Conservation (phyloP, 1,140 invertebrate genomes). For the Drosophila paulistorum region DNA sequence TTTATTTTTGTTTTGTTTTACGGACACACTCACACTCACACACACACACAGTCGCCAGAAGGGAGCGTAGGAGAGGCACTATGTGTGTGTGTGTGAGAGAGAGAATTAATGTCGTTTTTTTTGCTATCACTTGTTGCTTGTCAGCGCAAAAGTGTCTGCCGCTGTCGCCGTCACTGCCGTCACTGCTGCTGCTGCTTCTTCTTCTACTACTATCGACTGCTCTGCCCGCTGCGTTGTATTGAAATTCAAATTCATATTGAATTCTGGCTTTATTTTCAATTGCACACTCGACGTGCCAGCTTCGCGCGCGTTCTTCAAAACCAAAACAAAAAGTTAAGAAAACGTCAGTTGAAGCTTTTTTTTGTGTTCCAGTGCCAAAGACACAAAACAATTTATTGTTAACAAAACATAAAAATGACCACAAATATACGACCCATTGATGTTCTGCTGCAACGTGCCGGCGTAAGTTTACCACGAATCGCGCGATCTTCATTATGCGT, state of each 20-base stretch:
- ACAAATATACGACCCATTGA: slow-evolving; percentile 74
- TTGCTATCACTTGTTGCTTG: slow-evolving; percentile 73
- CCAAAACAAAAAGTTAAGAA: slow-evolving; percentile 1
- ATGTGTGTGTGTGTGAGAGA: background rate
- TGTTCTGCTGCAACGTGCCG: slow-evolving; percentile 73
- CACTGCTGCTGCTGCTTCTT: background rate
- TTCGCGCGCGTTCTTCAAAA: slow-evolving; percentile 42
- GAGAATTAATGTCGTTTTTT: background rate
- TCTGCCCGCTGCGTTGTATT: slow-evolving; percentile 47
- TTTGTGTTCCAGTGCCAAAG: slow-evolving; percentile 9
- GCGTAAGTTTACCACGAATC: slow-evolving; percentile 65
- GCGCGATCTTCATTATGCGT: background rate
- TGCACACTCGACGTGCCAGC: slow-evolving; percentile 69
- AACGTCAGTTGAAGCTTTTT: background rate
- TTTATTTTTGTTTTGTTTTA: slow-evolving; percentile 53
- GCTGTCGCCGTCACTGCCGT: slow-evolving; percentile 33
- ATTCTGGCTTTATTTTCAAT: slow-evolving; percentile 74
- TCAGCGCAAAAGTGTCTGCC: slow-evolving; percentile 16
- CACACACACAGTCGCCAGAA: slow-evolving; percentile 15
- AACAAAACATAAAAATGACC: slow-evolving; percentile 52
- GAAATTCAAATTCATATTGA: slow-evolving; percentile 76
- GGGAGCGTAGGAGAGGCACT: background rate
- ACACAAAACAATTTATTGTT: slow-evolving; percentile 20
- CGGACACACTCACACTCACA: slow-evolving; percentile 29
- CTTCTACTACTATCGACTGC: too few relatives aligned